These are phyloP conservation scores for Kradibia gibbosae DNA, from an alignment of 1,140 invertebrate species.

Conservation along the genomic window DNA sequence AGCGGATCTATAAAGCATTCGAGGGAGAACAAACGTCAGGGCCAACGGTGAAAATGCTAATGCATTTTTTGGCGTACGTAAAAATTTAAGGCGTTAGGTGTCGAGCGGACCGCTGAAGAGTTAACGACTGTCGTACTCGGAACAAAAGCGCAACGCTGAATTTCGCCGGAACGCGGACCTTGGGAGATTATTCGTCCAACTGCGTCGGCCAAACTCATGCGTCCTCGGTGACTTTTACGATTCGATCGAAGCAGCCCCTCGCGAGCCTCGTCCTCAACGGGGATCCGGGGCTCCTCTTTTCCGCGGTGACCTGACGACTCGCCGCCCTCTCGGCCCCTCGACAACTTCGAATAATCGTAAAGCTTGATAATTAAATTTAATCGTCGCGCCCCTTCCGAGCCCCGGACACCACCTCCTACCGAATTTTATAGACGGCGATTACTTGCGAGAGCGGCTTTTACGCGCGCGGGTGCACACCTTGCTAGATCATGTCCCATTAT, in stretches of 20 bases:
- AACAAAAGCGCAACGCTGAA: too few relatives aligned
- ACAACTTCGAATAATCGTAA: slow-evolving; percentile 67
- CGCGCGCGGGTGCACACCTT: slow-evolving; percentile 52
- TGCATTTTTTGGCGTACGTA: slow-evolving; percentile 37
- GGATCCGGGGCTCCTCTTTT: slow-evolving; percentile 53
- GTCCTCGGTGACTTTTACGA: slow-evolving; percentile 50
- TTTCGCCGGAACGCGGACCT: neutral
- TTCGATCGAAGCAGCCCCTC: slow-evolving; percentile 52
- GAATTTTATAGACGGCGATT: slow-evolving; percentile 68
- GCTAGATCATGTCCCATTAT: slow-evolving; percentile 68
- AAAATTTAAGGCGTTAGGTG: slow-evolving; percentile 9
- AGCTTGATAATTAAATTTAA: slow-evolving; percentile 73
- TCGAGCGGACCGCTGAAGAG: neutral
- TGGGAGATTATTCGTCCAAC: too few relatives aligned
- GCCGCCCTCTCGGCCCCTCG: neutral
- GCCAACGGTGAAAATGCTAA: slow-evolving; percentile 27
- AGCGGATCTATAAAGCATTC: neutral
- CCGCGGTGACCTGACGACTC: neutral
- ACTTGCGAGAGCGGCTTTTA: slow-evolving; percentile 60
- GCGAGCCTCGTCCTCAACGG: slow-evolving; percentile 5
- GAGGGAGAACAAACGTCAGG: neutral
- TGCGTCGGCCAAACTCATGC: slow-evolving; percentile 36
- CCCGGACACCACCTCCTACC: slow-evolving; percentile 50
- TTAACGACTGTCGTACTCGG: slow-evolving; percentile 24
- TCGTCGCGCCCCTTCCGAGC: slow-evolving; percentile 59